Evolutionary conservation across 2,113 vertebrate species (phyloP), one percentile per base, ranked within the genome.

Genomic region (Eptesicus fuscus): DNA sequence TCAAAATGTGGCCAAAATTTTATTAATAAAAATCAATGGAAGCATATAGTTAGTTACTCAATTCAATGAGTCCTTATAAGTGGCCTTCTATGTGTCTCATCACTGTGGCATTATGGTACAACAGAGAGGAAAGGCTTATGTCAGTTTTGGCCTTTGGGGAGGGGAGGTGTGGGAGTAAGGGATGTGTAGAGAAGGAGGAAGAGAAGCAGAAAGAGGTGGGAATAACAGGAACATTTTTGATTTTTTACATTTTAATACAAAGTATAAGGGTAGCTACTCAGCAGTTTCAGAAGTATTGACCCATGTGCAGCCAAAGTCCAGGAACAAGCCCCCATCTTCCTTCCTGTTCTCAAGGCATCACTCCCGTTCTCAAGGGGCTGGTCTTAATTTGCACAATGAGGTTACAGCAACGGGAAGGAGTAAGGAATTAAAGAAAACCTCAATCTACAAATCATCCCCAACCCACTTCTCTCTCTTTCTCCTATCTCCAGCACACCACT

Each of bases 31-130:
- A 53, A 22, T 86, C 69, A 89, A 14, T 25, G 3, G 22, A 30
- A 37, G 23, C n/a, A 65, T 44, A 22, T 42, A 9, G 65, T 70
- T 92, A 85, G 78, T 65, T 82, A 85, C 17, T 69, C 40, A 86
- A 23, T 37, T 53, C 35, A 56, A 13, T n/a, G n/a, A 51, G 30
- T 76, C 37, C 18, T 44, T 53, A 65, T 0, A 53, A 53, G 1
- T 23, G 49, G 25, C 12, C 4, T 44, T 16, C 16, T 25, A 1
- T 37, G 13, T 9, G 28, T 7, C 44, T 85, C 32, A 2, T 11
- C 9, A 18, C 22, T 18, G 1, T 0, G 9, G 32, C 35, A 53
- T 70, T 35, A 32, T 2, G 12, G 8, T 69, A 1, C 2, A 32
- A 4, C 14, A 56, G 10, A 59, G 5, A 94, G 9, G 14, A 63